These are phyloP conservation scores for Agelas oroides DNA, from an alignment of 37 sponge, comb jelly and placozoan genomes.

Conservation along the genomic window DNA sequence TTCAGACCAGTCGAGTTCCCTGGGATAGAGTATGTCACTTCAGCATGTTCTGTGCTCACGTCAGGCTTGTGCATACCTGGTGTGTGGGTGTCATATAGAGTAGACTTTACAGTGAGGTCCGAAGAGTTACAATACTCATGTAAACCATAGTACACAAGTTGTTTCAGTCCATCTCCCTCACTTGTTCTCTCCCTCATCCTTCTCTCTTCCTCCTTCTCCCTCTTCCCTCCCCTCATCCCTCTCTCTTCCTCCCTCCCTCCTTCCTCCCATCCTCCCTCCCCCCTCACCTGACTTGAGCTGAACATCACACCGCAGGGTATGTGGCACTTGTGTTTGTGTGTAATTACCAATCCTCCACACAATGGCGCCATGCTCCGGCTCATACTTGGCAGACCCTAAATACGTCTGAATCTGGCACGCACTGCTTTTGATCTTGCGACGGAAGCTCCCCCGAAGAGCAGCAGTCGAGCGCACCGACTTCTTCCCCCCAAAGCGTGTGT, in stretches of 20 bases:
- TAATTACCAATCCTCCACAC: constrained; percentile 88
- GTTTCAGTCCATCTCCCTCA: too few relatives aligned
- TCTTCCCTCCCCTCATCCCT: not conserved
- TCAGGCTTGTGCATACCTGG: constrained; percentile 81
- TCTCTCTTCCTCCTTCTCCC: too few relatives aligned
- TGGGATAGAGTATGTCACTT: constrained; percentile 78
- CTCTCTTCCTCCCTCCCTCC: not conserved
- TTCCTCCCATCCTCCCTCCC: not conserved
- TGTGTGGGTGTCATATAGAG: not conserved
- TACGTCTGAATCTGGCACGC: constrained; percentile 51
- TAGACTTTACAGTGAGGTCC: too few relatives aligned
- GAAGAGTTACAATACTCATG: too few relatives aligned
- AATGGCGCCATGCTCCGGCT: constrained; percentile 77
- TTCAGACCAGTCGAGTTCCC: constrained; percentile 85
- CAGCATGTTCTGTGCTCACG: constrained; percentile 55
- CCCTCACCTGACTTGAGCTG: constrained; percentile 58
- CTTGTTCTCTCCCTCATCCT: too few relatives aligned
- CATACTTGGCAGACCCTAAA: constrained; percentile 80
- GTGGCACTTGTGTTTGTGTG: constrained; percentile 38
- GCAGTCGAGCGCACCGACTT: constrained; percentile 76
- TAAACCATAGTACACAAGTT: too few relatives aligned
- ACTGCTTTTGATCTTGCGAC: constrained; percentile 67
- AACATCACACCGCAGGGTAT: constrained; percentile 78
- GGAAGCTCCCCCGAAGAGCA: constrained; percentile 81
- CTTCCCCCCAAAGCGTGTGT: constrained; percentile 69